Base-by-base conservation (phyloP, 2,888 invertebrate genomes). In the Caenorhabditis auriculariae region DNA sequence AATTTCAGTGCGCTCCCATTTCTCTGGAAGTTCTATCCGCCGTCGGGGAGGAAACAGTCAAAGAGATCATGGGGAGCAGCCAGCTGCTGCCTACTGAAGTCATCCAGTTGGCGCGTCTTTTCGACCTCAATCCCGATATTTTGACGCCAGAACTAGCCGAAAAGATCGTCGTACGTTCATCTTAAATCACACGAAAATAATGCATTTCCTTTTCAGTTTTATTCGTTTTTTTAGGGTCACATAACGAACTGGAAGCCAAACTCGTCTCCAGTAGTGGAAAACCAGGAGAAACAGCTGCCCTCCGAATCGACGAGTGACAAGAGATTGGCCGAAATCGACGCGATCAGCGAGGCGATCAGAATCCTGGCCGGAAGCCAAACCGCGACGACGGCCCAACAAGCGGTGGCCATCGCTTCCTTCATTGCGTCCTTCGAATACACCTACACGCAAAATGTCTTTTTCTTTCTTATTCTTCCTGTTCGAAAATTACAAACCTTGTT, bases 61-160 rank as follows among this genome's bases (percentile, higher is more conserved):
- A 28, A 9, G 49, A 49, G 7, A 49, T 23, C 19, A 39, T 38
- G 2, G 21, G 39, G 29, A 19, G 24, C 24, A 19, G n/a, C 12
- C n/a, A 46, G 26, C 41, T 50, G 4, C n/a, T 50, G 15, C 52
- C 41, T 17, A 44, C 29, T 7, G 63, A 64, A 12, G 37, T 60
- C 1, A 9, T 39, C 1, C 55, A 59, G 17, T 49, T 67, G 45
- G 53, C 50, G n/a, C 38, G 48, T n/a, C 27, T 69, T 12, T 48
- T 58, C 19, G 55, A 60, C 4, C 29, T 69, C 28, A 69, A 69
- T 45, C 42, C 43, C 27, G 50, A 52, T 4, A 49, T 66, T 12
- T 48, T 62, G n/a, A 61, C 50, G 4, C 54, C 41, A 15, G 63
- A 63, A 5, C 47, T 69, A 37, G 62, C 58, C 15, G 19, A 29